phyloP scores from a whole-genome alignment of 2,113 vertebrate species.

The Crocuta crocuta region DNA sequence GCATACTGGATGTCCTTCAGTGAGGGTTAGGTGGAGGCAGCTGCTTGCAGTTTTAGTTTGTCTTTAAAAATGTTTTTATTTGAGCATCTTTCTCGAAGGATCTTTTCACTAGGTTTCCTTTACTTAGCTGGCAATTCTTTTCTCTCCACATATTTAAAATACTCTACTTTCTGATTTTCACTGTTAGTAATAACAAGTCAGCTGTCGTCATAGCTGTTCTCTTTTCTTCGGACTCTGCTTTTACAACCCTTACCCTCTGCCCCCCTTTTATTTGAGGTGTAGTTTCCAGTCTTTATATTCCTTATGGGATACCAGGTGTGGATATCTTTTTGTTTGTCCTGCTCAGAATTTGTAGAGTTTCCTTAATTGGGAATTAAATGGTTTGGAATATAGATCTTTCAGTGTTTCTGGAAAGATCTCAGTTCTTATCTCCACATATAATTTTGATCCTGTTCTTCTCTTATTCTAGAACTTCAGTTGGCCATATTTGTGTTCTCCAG shows the following conservation, averaged over 20 bases:
- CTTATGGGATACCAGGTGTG: background rate
- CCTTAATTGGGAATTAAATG: background rate
- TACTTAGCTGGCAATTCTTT: background rate
- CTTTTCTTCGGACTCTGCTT: background rate
- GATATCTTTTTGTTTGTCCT: conserved; percentile 1
- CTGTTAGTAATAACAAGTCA: background rate
- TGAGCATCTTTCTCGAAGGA: background rate
- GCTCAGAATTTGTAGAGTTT: background rate
- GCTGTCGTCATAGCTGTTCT: background rate
- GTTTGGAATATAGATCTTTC: background rate
- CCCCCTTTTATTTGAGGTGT: background rate
- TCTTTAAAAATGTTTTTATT: background rate
- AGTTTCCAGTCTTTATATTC: background rate
- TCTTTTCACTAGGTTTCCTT: background rate
- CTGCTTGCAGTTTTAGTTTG: background rate
- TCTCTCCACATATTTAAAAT: background rate
- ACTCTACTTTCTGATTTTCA: background rate
- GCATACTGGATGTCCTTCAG: background rate
- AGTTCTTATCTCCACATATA: background rate
- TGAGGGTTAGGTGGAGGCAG: background rate
- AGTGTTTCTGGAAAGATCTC: background rate
- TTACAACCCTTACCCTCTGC: background rate
- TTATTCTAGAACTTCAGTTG: background rate
- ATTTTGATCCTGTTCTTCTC: background rate
- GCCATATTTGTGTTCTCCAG: background rate